Evolutionary conservation across 2,113 vertebrate species (phyloP).

Genomic region (Narcine bancroftii): DNA sequence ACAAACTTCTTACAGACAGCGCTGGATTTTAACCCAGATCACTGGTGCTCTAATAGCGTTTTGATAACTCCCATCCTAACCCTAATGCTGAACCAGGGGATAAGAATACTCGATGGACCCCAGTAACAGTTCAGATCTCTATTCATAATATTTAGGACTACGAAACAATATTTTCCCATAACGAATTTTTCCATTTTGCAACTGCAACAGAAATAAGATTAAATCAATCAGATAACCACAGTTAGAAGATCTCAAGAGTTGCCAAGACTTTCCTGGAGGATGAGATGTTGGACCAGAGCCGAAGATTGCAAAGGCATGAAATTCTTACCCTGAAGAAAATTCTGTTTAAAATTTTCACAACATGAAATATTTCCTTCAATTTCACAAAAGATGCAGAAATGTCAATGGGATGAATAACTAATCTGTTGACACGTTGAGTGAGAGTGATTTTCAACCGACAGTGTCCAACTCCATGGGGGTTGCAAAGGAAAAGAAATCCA

Average conservation of each 20-base stretch:
- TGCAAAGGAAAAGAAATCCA: neutral
- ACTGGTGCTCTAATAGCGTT: too few species aligned
- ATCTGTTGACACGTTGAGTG: neutral
- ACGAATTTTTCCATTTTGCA: neutral
- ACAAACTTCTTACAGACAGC: too few species aligned
- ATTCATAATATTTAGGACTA: neutral
- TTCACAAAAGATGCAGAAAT: neutral
- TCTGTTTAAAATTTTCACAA: neutral
- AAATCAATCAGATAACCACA: neutral
- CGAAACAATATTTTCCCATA: neutral
- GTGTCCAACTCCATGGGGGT: neutral
- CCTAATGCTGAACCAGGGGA: neutral
- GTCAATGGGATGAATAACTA: neutral
- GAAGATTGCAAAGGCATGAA: neutral
- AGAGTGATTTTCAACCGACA: neutral
- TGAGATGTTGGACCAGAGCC: neutral
- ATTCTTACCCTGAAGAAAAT: neutral
- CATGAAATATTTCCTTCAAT: neutral
- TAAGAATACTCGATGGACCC: neutral
- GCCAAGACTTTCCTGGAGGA: neutral
- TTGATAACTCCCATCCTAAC: too few species aligned
- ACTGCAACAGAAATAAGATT: neutral
- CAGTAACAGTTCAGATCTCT: neutral
- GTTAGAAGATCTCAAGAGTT: neutral
- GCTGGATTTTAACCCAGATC: too few species aligned